Conservation (phyloP, 2,888 invertebrate genomes). For the Drosophila buzzatii region DNA sequence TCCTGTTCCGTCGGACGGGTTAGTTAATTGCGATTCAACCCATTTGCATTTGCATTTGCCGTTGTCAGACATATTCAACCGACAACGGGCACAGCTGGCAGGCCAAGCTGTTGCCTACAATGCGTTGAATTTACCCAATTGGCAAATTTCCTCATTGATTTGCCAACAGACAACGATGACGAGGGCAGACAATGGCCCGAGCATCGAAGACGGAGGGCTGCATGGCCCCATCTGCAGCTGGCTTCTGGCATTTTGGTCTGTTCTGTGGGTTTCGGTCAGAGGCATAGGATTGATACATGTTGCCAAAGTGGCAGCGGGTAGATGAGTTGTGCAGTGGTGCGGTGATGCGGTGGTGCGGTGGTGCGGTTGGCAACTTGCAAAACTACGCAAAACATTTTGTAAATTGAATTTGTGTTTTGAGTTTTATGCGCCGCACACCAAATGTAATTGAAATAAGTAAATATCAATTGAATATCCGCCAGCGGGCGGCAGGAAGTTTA, state of each 20-base stretch:
- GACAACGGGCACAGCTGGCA: constrained; percentile 29
- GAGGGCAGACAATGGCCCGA: constrained; percentile 11
- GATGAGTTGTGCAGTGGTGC: not conserved
- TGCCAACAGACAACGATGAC: constrained; percentile 61
- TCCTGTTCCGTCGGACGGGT: constrained; percentile 25
- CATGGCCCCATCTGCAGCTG: constrained; percentile 30
- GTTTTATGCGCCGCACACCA: constrained; percentile 43
- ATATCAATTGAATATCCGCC: constrained; percentile 79
- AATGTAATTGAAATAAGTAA: constrained; percentile 78
- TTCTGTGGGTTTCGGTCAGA: constrained; percentile 10
- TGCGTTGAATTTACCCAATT: constrained; percentile 68
- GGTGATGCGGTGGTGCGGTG: not conserved
- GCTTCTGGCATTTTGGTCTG: constrained; percentile 21
- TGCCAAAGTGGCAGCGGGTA: constrained; percentile 8
- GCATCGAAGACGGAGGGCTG: constrained; percentile 17
- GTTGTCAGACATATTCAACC: constrained; percentile 35
- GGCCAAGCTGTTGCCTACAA: constrained; percentile 49
- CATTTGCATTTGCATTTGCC: constrained; percentile 64
- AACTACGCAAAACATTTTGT: constrained; percentile 79
- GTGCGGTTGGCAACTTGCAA: constrained; percentile 31
- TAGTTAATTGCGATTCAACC: constrained; percentile 54
- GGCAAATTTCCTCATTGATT: constrained; percentile 76
- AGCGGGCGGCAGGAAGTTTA: constrained; percentile 64
- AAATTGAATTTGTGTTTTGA: constrained; percentile 72
- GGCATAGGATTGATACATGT: constrained; percentile 41